Base-by-base conservation (phyloP, 2,113 vertebrate genomes). In the Trochalopteron elliotii region DNA sequence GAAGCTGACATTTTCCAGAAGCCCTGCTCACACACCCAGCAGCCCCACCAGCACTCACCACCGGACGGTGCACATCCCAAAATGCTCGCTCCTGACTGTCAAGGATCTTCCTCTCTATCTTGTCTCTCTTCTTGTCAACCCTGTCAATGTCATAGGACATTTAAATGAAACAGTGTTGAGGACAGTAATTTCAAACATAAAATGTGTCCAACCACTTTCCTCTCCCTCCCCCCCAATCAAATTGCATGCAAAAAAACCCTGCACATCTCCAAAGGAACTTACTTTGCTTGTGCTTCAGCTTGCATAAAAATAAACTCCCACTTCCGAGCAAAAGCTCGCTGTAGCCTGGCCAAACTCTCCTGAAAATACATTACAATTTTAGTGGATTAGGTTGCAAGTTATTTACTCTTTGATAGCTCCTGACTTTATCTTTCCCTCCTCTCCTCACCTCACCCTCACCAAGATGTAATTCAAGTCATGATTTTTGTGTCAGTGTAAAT, bases 251-350 rank as follows among this genome's bases (percentile, higher is more conserved):
- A 88, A 80, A 6, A 24, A 82, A 85, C 24, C 9, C 9, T n/a
- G 12, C 11, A 57, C 4, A 3, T 74, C 28, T 76, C 89, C 57
- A 90, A 79, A 92, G 50, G 64, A 97, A 99, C 99, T 98, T 98
- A 99, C 99, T 99, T 99, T 87, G 99, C 99, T 98, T 99, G 99
- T 97, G 99, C 99, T 98, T 99, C 99, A 97, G 99, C 99, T 98
- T 99, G 99, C 99, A 99, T 99, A 97, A 99, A 99, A 97, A 99
- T 99, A 98, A 99, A 99, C 94, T 99, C 99, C 99, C 99, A 99
- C 96, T 99, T 99, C 93, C 99, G 98, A 96, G 99, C 99, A 95
- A 99, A 99, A 35, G 99, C 99, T 98, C 99, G 97, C 97, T 99
- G 99, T 97, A 99, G 98, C 97, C 99, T 98, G 76, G 99, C 99